Conservation (phyloP, 2,888 invertebrate species). For the Isotomurus palustris region DNA sequence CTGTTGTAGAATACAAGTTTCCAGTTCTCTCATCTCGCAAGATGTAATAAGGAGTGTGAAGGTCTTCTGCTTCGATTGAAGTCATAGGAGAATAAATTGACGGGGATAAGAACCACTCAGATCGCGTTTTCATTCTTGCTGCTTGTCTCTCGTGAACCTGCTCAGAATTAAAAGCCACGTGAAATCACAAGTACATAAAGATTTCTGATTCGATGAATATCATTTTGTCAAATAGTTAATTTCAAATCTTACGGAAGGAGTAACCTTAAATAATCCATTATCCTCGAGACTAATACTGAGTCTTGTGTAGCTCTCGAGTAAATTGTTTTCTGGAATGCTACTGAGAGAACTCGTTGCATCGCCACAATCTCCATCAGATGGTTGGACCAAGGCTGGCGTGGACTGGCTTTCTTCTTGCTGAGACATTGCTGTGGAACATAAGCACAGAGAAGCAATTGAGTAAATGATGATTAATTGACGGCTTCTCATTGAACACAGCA, state of each 20-base stretch:
- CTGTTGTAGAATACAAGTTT: slow-evolving; percentile 1
- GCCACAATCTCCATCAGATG: slow-evolving; percentile 50
- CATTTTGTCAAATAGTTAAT: no score
- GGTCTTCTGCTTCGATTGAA: slow-evolving; percentile 51
- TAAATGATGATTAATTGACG: no score
- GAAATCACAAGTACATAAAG: no score
- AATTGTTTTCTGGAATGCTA: slow-evolving; percentile 79
- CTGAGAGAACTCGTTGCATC: slow-evolving; percentile 63
- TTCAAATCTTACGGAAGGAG: slow-evolving; percentile 1
- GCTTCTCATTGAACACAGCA: no score
- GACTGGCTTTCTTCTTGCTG: slow-evolving; percentile 87
- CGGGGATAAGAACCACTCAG: slow-evolving; percentile 92
- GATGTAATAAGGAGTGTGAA: slow-evolving; percentile 50
- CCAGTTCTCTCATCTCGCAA: slow-evolving; percentile 50
- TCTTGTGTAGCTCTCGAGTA: slow-evolving; percentile 78
- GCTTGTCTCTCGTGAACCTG: slow-evolving; percentile 95
- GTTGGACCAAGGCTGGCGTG: slow-evolving; percentile 74
- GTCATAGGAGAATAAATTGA: slow-evolving; percentile 49
- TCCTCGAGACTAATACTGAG: slow-evolving; percentile 83
- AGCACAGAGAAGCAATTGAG: slow-evolving; percentile 31
- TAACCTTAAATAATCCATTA: slow-evolving; percentile 67
- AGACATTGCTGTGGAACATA: slow-evolving; percentile 62
- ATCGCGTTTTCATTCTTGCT: slow-evolving; percentile 91
- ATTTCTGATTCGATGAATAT: no score
- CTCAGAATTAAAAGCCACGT: background rate